Evolutionary conservation across 92 coral and sea anemone species (phyloP), one percentile per base, ranked within the genome.

Genomic region (Virgularia gustaviana): DNA sequence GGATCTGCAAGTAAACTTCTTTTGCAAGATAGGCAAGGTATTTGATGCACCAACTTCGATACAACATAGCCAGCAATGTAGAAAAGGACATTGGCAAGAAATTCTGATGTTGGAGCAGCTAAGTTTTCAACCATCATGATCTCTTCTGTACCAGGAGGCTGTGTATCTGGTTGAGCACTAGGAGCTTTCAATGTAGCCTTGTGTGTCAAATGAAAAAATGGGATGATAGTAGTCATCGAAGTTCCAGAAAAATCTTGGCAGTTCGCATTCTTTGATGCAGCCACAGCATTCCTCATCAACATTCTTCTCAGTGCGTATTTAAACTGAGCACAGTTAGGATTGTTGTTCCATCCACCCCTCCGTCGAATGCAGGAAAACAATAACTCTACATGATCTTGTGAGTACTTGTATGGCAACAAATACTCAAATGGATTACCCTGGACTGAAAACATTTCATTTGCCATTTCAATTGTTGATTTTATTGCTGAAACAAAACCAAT

Each of bases 311-410:
- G 22, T 1, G 24, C 57, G n/a, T n/a, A n/a, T n/a, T n/a, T n/a
- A n/a, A n/a, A n/a, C n/a, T n/a, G n/a, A n/a, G n/a, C 36, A 1
- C 25, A 34, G 32, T 65, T 65, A 0, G 72, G 72, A 12, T 65
- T 65, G 35, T 65, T 65, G 20, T 65, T 65, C 72, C 72, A 65
- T 20, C 72, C 72, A 12, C 71, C 71, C 31, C 15, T 57, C 2
- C 43, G 36, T 1, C 67, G 42, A 2, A 60, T 33, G 23, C 42
- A 31, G 7, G 45, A 34, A 18, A 60, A 60, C 12, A 60, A 11
- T 10, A 60, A 18, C 45, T 60, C 67, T 0, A 60, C n/a, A 11
- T 34, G 27, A 24, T 60, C 67, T 60, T 60, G 67, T 0, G 43
- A 30, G 16, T 2, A 60, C 22, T 60, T 60, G 45, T 57, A 57